Evolutionary conservation across 2,888 invertebrate genomes (phyloP), one percentile per base, ranked within the genome.

Genomic region (Stenodema calcarata): DNA sequence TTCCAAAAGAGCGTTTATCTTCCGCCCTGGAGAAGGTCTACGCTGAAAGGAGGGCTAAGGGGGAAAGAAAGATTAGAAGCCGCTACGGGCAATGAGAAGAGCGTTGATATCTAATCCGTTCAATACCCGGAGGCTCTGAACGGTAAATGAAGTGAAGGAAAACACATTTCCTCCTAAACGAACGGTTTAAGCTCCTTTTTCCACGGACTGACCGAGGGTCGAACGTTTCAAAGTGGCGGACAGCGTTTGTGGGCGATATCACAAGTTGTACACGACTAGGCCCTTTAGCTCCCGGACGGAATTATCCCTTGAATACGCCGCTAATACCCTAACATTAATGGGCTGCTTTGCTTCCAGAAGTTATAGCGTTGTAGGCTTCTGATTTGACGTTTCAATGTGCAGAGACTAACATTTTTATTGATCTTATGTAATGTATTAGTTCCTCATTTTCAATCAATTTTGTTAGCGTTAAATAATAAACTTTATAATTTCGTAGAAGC

Each of bases 91-190:
- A 12, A 11, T 35, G n/a, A 16, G 35, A 7, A 1, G 12, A n/a
- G 30, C 35, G 73, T 73, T 73, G 73, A 35, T 35, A 73, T 73
- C 73, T 41, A 73, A 73, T 73, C 73, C 62, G 62, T 23, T 23
- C 73, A 35, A 73, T 73, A 73, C 30, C 41, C 73, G 35, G 0
- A 73, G 41, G 73, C 30, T 73, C 73, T 35, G 12, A 23, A 18
- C 18, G 73, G 73, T 73, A 41, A 73, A 73, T 73, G 73, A 70
- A 70, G 70, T 70, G 70, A 18, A 30, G 73, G 35, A 73, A 73
- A 73, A 30, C 30, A 35, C 73, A 73, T 73, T 73, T 73, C 35
- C 73, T 73, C 18, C 73, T 73, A 50, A 50, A n/a, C 50, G 62
- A 62, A 62, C 62, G 27, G 62, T 62, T 62, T 62, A 62, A 62